Evolutionary conservation across 2,113 vertebrate genomes (phyloP).

Genomic region (Dipodomys merriami): DNA sequence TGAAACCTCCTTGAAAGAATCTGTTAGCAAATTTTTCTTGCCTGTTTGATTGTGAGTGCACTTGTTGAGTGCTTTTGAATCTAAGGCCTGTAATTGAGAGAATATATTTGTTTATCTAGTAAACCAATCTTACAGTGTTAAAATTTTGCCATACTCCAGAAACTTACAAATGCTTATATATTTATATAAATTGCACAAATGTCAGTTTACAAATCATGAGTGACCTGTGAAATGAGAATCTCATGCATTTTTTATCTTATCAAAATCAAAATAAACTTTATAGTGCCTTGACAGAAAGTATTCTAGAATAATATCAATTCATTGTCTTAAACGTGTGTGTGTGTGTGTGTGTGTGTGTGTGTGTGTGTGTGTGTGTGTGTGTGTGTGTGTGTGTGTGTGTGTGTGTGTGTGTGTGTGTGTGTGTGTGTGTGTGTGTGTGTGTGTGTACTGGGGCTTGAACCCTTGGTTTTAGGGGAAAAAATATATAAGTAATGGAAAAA

Average conservation of each 20-base stretch:
- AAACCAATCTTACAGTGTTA: not conserved
- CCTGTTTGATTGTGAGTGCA: not conserved
- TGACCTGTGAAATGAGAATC: conserved; percentile 17
- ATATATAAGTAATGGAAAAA: not conserved
- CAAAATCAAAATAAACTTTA: not conserved
- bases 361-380: no score
- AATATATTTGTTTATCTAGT: conserved; percentile 29
- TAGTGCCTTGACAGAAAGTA: no score
- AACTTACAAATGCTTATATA: not conserved
- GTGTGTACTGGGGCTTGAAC: no score
- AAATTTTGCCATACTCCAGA: conserved; percentile 41
- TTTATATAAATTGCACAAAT: not conserved
- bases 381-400: no score
- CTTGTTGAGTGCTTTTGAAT: not conserved
- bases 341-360: no score
- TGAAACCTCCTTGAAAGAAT: not conserved
- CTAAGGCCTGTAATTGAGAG: not conserved
- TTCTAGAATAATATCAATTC: no score
- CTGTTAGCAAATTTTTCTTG: not conserved
- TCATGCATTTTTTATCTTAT: not conserved
- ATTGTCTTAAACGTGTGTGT: no score
- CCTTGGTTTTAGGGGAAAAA: no score
- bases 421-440: no score
- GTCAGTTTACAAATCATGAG: not conserved
- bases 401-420: no score